Base-by-base conservation (phyloP, 1,140 invertebrate species). In the Diploscapter pachys region DNA sequence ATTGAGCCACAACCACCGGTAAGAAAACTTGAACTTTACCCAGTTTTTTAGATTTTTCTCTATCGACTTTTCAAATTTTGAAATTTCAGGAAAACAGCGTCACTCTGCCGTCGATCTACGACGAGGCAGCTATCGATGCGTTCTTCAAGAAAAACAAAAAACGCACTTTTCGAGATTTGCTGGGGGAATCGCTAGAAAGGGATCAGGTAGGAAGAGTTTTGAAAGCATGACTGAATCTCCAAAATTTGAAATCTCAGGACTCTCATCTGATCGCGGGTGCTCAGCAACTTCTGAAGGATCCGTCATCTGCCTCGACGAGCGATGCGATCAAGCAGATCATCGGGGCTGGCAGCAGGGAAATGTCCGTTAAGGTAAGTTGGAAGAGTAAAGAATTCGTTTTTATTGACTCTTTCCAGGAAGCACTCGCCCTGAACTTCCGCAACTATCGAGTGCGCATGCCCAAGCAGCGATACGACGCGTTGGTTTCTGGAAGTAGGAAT, bases 361-460 rank as follows among this genome's bases (percentile, higher is more conserved):
- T 68, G 66, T n/a, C 66, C 48, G 66, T 68, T 55, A 68, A 68
- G 66, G 57, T 59, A 31, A 31, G 57, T 59, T 59, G 9, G 9
- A 11, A 59, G 1, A 31, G 1, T 59, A 31, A 11, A 59, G 57
- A 11, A 11, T 59, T 11, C 31, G 57, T 59, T 59, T 59, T 11
- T 59, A 11, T 11, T 59, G 0, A 31, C 57, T 59, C 57, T 0
- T 31, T 59, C 31, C 57, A 59, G 57, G 66, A 68, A 48, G 66
- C 66, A n/a, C 66, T 68, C 52, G 66, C 66, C 51, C 31, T 13
- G 8, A 6, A 9, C 48, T 68, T 68, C 51, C 53, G 9, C 11
- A 53, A 68, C 51, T 68, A 68, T 48, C 53, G 56, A 68, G 66
- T 68, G 8, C 66, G 66, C 6, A n/a, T 68, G 66, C 31, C 66